phyloP scores from a whole-genome alignment of 2,113 vertebrate genomes.

The Oryzias melastigma region DNA sequence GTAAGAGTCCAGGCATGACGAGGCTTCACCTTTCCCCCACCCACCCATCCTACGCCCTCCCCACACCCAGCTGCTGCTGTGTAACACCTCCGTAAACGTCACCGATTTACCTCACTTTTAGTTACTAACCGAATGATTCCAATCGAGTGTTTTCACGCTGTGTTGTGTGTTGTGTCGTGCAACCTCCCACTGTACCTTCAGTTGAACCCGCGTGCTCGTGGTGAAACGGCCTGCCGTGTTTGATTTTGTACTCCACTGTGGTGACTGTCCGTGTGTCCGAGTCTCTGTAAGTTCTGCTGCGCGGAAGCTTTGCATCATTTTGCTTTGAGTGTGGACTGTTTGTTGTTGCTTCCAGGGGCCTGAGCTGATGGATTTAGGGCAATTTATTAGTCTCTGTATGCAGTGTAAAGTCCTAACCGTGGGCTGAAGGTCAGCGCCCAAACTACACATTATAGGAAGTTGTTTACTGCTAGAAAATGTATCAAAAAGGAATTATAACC shows the following conservation, averaged over 20 bases:
- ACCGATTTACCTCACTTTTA: slow-evolving; percentile 32
- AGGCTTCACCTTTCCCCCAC: slow-evolving; percentile 7
- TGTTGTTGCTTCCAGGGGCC: slow-evolving; percentile 85
- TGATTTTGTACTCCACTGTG: slow-evolving; percentile 36
- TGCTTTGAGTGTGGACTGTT: slow-evolving; percentile 45
- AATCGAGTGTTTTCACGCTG: slow-evolving; percentile 11
- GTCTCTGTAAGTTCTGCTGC: slow-evolving; percentile 42
- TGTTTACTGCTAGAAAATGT: no score
- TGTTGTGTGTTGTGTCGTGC: slow-evolving; percentile 24
- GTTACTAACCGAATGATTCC: slow-evolving; percentile 38
- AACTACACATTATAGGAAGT: no score
- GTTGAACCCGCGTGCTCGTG: slow-evolving; percentile 25
- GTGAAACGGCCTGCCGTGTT: slow-evolving; percentile 18
- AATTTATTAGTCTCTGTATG: neutral
- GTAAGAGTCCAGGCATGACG: slow-evolving; percentile 86
- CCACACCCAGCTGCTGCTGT: slow-evolving; percentile 4
- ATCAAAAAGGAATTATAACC: no score
- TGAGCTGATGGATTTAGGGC: slow-evolving; percentile 39
- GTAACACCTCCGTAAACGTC: slow-evolving; percentile 30
- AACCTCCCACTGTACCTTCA: slow-evolving; percentile 16
- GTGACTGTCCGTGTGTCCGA: slow-evolving; percentile 30
- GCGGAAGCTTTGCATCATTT: slow-evolving; percentile 54
- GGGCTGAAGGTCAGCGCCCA: no score
- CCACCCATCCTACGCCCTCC: neutral
- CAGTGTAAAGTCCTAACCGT: no score